These are phyloP conservation scores for Muscina levida DNA, from an alignment of 2,888 invertebrate genomes.

Conservation along the genomic window DNA sequence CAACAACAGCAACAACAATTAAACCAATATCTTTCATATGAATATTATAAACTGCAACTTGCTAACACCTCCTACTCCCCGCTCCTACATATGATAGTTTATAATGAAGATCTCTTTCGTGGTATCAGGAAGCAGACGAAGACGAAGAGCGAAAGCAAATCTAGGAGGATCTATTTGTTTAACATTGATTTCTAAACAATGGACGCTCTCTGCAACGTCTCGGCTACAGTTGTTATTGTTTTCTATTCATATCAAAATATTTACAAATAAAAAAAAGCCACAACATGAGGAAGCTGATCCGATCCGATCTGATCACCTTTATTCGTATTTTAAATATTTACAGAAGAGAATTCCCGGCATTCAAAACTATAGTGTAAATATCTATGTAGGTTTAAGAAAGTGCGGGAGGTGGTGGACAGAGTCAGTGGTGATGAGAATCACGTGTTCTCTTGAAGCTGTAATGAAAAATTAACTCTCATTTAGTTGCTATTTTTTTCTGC, in stretches of 20 bases:
- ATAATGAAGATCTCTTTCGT: neutral
- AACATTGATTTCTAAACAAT: slow-evolving; percentile 63
- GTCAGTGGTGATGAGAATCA: slow-evolving; percentile 30
- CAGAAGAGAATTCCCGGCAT: neutral
- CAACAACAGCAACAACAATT: slow-evolving; percentile 49
- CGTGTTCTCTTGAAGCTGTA: slow-evolving; percentile 24
- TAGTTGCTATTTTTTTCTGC: slow-evolving; percentile 6
- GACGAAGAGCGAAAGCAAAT: neutral
- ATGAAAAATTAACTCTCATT: slow-evolving; percentile 36
- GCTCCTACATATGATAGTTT: slow-evolving; percentile 3
- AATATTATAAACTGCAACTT: neutral
- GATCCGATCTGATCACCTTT: slow-evolving; percentile 47
- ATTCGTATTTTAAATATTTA: slow-evolving; percentile 56
- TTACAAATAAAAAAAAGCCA: slow-evolving; percentile 53
- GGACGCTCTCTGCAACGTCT: slow-evolving; percentile 21
- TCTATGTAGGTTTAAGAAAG: too few relatives aligned
- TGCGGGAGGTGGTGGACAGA: too few relatives aligned
- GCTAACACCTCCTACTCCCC: slow-evolving; percentile 16
- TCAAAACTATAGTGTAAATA: slow-evolving; percentile 5
- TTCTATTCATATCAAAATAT: slow-evolving; percentile 58
- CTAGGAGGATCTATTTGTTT: slow-evolving; percentile 53
- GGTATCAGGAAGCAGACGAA: neutral
- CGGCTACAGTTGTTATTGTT: neutral
- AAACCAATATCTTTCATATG: neutral
- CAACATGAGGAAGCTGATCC: slow-evolving; percentile 24